These are phyloP conservation scores for Okapia johnstoni DNA, from an alignment of 2,113 vertebrate species.

Conservation along the genomic window DNA sequence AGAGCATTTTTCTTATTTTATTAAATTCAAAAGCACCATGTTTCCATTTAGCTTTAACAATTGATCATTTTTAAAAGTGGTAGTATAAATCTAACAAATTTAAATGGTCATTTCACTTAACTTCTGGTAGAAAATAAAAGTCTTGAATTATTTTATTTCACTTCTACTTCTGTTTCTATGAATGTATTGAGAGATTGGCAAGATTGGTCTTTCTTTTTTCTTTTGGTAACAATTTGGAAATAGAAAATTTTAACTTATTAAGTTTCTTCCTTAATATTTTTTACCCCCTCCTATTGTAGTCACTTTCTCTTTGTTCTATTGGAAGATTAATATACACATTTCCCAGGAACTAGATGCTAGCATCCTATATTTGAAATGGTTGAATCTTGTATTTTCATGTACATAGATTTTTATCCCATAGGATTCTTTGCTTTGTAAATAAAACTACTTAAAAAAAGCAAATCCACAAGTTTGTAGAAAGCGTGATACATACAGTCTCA, in stretches of 20 bases:
- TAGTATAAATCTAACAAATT: slow-evolving; percentile 31
- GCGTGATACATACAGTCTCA: not conserved
- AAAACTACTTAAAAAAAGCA: not conserved
- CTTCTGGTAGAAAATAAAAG: not conserved
- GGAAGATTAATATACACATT: not conserved
- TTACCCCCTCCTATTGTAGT: not conserved
- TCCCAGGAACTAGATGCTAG: not conserved
- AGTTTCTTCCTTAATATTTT: slow-evolving; percentile 12
- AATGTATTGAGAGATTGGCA: not conserved
- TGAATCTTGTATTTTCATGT: not conserved
- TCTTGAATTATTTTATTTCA: slow-evolving; percentile 22
- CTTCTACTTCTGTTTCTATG: not conserved
- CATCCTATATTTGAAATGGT: slow-evolving; percentile 34
- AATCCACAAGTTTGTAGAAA: not conserved
- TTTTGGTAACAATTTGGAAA: not conserved
- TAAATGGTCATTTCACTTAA: slow-evolving; percentile 54
- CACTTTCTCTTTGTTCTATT: not conserved
- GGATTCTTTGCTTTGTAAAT: not conserved
- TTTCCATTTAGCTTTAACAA: slow-evolving; percentile 23
- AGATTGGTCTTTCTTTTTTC: not conserved
- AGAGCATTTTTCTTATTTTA: slow-evolving; percentile 59
- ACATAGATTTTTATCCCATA: not conserved
- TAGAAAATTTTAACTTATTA: not conserved
- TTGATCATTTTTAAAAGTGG: slow-evolving; percentile 40
- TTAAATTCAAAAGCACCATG: slow-evolving; percentile 24